phyloP scores from a whole-genome alignment of 2,888 invertebrate genomes.

The Melanotus villosus region DNA sequence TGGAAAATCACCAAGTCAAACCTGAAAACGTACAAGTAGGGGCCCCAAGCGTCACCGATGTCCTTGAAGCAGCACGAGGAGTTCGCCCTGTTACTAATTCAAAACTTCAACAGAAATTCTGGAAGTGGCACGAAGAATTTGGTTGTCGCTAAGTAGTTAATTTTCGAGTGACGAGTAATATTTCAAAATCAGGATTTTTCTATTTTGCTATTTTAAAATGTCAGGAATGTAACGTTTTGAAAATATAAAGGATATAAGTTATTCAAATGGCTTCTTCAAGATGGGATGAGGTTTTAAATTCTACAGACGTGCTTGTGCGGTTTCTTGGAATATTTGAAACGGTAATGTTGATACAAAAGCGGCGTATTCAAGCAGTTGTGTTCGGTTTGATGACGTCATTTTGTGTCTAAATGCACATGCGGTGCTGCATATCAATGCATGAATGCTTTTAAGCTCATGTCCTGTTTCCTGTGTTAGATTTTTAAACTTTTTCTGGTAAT shows the following conservation, averaged over 20 bases:
- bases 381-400: conserved; percentile 9
- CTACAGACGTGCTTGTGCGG: conserved; percentile 4
- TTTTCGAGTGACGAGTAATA: background rate
- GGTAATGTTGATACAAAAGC: conserved; percentile 18
- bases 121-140: conserved; percentile 76
- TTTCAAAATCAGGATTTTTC: too few relatives aligned
- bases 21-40: conserved; percentile 48
- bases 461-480: too few relatives aligned
- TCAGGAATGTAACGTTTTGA: too few relatives aligned
- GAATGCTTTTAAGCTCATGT: too few relatives aligned
- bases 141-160: conserved; percentile 68
- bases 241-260: too few relatives aligned
- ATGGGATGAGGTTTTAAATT: background rate
- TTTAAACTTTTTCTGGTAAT: too few relatives aligned
- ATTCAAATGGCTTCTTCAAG: conserved; percentile 8
- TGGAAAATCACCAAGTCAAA: conserved; percentile 45
- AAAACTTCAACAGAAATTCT: conserved; percentile 71
- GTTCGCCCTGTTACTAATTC: conserved; percentile 75
- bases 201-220: too few relatives aligned
- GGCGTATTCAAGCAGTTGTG: conserved; percentile 18
- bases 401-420: conserved; percentile 25
- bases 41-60: conserved; percentile 64
- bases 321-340: conserved; percentile 15
- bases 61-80: conserved; percentile 71
- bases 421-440: background rate